Conservation (phyloP, 2,797 vertebrate genomes). For the Monodelphis domestica region DNA sequence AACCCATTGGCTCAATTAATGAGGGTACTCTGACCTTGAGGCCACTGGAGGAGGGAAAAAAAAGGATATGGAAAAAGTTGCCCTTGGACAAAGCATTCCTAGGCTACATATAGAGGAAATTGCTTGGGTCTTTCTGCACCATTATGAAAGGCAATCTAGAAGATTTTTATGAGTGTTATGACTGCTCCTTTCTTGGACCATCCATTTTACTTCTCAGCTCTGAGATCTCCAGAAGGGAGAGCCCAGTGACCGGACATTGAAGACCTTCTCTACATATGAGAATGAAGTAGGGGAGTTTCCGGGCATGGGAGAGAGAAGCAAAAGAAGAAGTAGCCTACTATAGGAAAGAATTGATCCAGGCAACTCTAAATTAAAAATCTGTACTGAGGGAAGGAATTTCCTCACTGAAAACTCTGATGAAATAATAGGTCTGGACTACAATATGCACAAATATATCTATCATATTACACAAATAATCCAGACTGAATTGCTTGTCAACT, state of each 20-base stretch:
- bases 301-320: neutral
- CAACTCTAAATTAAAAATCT: neutral
- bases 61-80: neutral
- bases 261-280: neutral
- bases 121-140: neutral
- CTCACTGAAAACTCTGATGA: neutral
- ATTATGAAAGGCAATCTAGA: neutral
- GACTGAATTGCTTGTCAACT: too few species aligned
- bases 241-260: neutral
- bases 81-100: neutral
- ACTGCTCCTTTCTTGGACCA: neutral
- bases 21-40: neutral
- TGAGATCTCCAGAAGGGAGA: neutral
- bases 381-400: neutral
- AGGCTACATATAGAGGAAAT: neutral
- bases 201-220: neutral
- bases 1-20: neutral
- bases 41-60: neutral
- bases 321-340: neutral
- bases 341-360: neutral
- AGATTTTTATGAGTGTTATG: neutral
- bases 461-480: too few species aligned
- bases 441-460: neutral
- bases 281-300: neutral
- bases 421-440: neutral